Base-by-base conservation (phyloP, 2,113 vertebrate genomes). In the Oryzias curvinotus region DNA sequence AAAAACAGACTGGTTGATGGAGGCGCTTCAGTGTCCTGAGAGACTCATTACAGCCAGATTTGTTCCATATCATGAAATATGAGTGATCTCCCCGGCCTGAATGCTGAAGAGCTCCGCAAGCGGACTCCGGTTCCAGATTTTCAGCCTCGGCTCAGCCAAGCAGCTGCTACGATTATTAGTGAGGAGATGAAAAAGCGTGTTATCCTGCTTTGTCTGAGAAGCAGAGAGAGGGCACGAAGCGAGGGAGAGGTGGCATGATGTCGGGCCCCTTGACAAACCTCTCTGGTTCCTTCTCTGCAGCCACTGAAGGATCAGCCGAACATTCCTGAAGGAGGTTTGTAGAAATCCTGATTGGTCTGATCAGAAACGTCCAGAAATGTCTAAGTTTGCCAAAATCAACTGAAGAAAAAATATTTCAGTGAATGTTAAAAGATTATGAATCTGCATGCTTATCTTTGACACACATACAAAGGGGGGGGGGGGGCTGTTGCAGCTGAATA, bases 41-140 rank as follows among this genome's bases (percentile, higher is more conserved):
- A 87, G 81, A 86, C 84, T 88, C 77, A 85, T 87, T 85, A 87
- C 81, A 71, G 84, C 64, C 61, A 77, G 73, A 83, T 71, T 84
- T 83, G 68, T 88, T 87, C 78, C 83, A 86, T 80, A 74, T 80
- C 87, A 79, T 84, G 82, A 87, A 87, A 89, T 85, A 85, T 71
- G 83, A 86, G 78, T 74, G 81, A 82, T 77, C 69, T 68, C 63
- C 19, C 54, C 67, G 78, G 80, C 64, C 63, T 84, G 75, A 80
- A 85, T 81, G 83, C 83, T 79, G 72, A 74, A 64, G 61, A 46
- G 82, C 71, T 80, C 80, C 71, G 81, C 84, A 76, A 78, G 73
- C 53, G 28, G 55, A 78, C 51, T 65, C 68, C 54, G 18, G 81
- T 53, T 71, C 54, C 68, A 30, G 25, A 49, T 74, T 67, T 68